Conservation (phyloP, 2,797 vertebrate species). For the Cossypha niveicapilla region DNA sequence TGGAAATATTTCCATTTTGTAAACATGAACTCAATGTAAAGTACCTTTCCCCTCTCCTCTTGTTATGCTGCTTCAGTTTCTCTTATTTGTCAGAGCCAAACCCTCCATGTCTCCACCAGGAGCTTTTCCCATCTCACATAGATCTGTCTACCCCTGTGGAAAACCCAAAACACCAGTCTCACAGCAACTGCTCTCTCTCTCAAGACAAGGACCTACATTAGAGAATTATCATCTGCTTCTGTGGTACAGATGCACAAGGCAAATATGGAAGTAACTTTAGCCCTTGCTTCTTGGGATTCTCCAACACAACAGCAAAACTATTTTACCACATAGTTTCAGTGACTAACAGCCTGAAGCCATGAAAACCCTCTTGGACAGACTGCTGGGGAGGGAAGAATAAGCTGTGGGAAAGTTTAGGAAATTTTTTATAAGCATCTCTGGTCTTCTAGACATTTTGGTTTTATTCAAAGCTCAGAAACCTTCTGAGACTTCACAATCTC, state of each 20-base stretch:
- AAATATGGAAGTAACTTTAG: neutral
- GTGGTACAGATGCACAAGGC: neutral
- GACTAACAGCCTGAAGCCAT: neutral
- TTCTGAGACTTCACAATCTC: neutral
- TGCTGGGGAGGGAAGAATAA: neutral
- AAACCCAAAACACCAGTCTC: neutral
- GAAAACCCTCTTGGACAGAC: neutral
- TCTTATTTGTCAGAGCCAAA: neutral
- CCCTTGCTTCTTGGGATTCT: neutral
- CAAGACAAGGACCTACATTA: neutral
- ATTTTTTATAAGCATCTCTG: neutral
- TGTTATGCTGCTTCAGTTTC: neutral
- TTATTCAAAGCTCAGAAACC: neutral
- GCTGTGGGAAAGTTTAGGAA: neutral
- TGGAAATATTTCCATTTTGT: neutral
- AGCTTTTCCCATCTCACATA: neutral
- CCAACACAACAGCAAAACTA: neutral
- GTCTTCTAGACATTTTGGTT: neutral
- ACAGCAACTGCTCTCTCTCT: neutral
- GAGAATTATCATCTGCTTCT: neutral
- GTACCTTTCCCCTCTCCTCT: neutral
- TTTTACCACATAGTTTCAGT: neutral
- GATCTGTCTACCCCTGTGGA: rapidly evolving
- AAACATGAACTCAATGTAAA: neutral
- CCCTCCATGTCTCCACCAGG: neutral